Evolutionary conservation across 2,797 vertebrate genomes (phyloP).

Genomic region (Monodelphis domestica): DNA sequence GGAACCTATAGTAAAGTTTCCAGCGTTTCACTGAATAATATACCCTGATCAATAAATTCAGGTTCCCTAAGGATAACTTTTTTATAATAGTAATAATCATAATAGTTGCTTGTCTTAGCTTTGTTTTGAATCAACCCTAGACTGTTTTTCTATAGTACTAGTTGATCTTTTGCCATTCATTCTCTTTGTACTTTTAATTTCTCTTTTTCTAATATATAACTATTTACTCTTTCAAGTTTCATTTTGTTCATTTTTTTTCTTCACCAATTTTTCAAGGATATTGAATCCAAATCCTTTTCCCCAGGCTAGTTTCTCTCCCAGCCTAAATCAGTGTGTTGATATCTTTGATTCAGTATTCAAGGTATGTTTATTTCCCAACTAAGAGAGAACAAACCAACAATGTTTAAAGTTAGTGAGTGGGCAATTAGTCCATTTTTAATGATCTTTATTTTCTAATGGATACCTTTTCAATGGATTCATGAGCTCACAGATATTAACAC

Average conservation of each 20-base stretch:
- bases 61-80: background rate
- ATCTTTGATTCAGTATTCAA: slow-evolving; percentile 34
- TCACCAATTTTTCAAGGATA: background rate
- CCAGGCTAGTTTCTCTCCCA: background rate
- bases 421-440: slow-evolving; percentile 8
- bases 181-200: background rate
- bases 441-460: background rate
- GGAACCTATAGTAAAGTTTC: background rate
- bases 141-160: background rate
- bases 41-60: background rate
- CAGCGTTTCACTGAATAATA: background rate
- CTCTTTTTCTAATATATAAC: too few relatives aligned
- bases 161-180: background rate
- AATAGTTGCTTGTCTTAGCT: background rate
- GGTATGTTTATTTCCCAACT: slow-evolving; percentile 29
- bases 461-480: slow-evolving; percentile 29
- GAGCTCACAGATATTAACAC: background rate
- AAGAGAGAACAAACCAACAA: background rate
- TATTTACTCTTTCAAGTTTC: background rate
- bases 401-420: background rate
- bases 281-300: slow-evolving; percentile 26
- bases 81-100: background rate
- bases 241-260: background rate
- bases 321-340: slow-evolving; percentile 16
- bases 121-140: background rate